A percentile compares a stretch with the other conserved stretches of the same genome.
Evolutionary conservation across 2,113 vertebrate species (phyloP).

Genomic region (Danio rerio): DNA sequence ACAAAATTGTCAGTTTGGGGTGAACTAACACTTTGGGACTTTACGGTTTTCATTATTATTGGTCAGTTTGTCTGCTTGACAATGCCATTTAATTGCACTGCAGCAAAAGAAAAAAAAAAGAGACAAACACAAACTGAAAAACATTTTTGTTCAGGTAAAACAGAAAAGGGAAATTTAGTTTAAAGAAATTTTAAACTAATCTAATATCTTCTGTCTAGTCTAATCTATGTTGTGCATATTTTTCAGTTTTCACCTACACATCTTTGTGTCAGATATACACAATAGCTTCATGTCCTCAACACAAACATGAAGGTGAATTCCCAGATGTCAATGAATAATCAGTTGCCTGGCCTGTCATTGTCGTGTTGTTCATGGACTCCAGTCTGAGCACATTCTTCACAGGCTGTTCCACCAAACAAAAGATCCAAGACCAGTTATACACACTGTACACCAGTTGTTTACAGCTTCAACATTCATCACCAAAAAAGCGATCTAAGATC

Average conservation of each 20-base stretch:
- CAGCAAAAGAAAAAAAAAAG: too few species aligned
- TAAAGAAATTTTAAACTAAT: too few species aligned
- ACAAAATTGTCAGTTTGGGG: too few species aligned
- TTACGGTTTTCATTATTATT: too few species aligned
- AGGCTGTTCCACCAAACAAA: not conserved
- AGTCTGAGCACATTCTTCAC: constrained; percentile 37
- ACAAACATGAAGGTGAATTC: not conserved
- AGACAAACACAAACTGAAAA: too few species aligned
- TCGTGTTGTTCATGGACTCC: not conserved
- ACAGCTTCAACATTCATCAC: not conserved
- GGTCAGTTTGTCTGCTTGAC: too few species aligned
- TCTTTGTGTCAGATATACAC: constrained; percentile 26
- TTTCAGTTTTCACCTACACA: not conserved
- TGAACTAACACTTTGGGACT: too few species aligned
- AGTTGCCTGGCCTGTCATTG: not conserved
- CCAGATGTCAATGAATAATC: not conserved
- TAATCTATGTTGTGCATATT: too few species aligned
- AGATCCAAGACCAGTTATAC: not conserved
- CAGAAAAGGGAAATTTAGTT: too few species aligned
- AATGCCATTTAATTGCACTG: too few species aligned
- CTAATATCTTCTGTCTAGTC: too few species aligned
- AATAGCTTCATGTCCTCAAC: not conserved
- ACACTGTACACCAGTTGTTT: not conserved
- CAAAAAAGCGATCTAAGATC: not conserved
- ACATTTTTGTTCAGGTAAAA: too few species aligned